Base-by-base conservation (phyloP, 2,888 invertebrate species). In the Lottia gigantea region DNA sequence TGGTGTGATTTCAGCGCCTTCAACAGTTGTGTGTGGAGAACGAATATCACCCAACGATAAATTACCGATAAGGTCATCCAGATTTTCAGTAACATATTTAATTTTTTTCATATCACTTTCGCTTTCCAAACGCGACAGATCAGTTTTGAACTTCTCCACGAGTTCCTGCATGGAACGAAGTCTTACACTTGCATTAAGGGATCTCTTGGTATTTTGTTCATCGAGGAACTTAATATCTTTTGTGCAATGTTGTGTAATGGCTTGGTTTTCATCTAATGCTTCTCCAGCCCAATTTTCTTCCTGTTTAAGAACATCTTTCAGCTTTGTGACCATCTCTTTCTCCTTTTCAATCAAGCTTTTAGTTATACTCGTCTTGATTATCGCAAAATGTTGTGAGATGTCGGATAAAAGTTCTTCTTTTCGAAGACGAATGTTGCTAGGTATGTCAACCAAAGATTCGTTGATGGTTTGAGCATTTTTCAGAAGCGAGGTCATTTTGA, bases 371-470 rank as follows among this genome's bases (percentile, higher is more conserved):
- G 40, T 61, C 45, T 55, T 67, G 12, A 67, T 40, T 12, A 26
- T 45, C n/a, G 67, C 26, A 40, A 67, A 67, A 55, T 67, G 61
- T 55, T 67, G 49, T 11, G 67, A 67, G 8, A 67, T 55, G 19
- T 61, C 61, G n/a, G 55, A 15, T n/a, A 23, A 40, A 31, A 67
- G 49, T 55, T 67, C 67, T 16, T 67, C 61, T 61, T 46, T 49
- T 61, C 61, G 49, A 7, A 55, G 55, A 11, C 67, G 67, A 14
- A 67, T 40, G 15, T 67, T 61, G 23, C 49, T 2, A 2, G 67
- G 67, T 23, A 49, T 67, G 0, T 49, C 49, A 23, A 49, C 67
- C 11, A 67, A 55, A 15, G 25, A 25, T 12, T 67, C 61, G 16
- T 61, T 19, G n/a, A 61, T 31, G 6, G n/a, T 55, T 31, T 67